Percentiles rank a stretch among this genome's conserved stretches.
Evolutionary conservation across 2,113 vertebrate genomes (phyloP).

Genomic region (Manacus vitellinus): DNA sequence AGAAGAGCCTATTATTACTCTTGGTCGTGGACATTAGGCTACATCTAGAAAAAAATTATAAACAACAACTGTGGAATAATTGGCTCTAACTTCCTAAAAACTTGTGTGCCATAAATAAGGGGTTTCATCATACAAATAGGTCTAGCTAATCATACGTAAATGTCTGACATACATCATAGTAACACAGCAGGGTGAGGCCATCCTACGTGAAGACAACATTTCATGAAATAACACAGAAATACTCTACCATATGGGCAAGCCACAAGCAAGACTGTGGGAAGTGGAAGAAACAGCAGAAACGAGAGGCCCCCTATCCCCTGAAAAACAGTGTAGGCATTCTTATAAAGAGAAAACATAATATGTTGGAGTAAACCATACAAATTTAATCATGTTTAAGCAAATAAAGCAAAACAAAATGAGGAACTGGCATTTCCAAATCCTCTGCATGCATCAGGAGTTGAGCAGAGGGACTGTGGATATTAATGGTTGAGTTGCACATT

Average conservation of each 20-base stretch:
- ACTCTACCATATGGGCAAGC: not conserved
- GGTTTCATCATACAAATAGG: not conserved
- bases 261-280: not conserved
- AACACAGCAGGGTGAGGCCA: not conserved
- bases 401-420: not conserved
- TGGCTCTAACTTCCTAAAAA: not conserved
- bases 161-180: not conserved
- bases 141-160: not conserved
- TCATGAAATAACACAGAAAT: constrained; percentile 5
- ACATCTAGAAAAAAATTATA: not conserved
- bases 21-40: not conserved
- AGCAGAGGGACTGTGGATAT: not conserved
- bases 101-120: not conserved
- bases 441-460: not conserved
- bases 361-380: not conserved
- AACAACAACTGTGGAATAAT: not conserved
- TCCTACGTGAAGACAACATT: not conserved
- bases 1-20: not conserved
- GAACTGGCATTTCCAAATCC: not conserved
- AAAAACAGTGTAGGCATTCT: not conserved
- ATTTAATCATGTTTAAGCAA: not conserved
- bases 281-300: not conserved
- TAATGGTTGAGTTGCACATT: not conserved
- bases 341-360: not conserved
- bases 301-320: not conserved